These are phyloP conservation scores for Scaptodrosophila latifasciaeformis DNA, from an alignment of 2,888 invertebrate genomes.

Conservation along the genomic window DNA sequence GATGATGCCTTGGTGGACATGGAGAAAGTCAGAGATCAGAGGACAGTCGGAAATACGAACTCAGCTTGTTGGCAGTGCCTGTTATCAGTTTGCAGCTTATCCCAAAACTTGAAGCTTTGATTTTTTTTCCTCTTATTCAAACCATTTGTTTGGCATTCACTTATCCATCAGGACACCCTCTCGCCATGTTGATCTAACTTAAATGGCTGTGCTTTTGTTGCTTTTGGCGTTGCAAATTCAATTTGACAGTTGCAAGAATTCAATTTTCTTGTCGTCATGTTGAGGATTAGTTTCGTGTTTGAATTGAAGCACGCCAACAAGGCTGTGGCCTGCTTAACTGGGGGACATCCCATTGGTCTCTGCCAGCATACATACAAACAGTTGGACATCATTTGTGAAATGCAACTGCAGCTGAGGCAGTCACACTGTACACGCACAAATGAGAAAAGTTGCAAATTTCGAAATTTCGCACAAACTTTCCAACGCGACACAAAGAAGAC, in stretches of 20 bases:
- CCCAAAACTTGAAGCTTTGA: conserved; percentile 44
- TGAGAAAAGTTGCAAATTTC: conserved; percentile 63
- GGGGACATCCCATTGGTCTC: too few species aligned
- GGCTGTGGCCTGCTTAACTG: too few species aligned
- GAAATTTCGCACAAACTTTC: conserved; percentile 48
- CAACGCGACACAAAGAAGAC: too few species aligned
- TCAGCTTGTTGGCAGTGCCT: background rate
- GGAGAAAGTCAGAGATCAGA: conserved; percentile 25
- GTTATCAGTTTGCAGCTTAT: conserved; percentile 1
- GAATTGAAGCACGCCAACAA: conserved; percentile 15
- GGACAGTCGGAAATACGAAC: background rate
- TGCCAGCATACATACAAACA: conserved; percentile 6
- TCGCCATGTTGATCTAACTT: too few species aligned
- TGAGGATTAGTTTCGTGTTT: conserved; percentile 65
- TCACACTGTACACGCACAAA: conserved; percentile 56
- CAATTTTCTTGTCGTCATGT: conserved; percentile 69
- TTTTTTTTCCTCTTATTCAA: too few species aligned
- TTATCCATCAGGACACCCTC: too few species aligned
- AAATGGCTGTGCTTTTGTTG: too few species aligned
- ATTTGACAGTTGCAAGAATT: conserved; percentile 69
- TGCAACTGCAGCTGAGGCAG: conserved; percentile 28
- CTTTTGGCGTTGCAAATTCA: conserved; percentile 49
- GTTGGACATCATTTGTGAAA: conserved; percentile 51
- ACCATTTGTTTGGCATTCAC: conserved; percentile 4
- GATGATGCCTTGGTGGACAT: background rate